These are phyloP conservation scores for Pyxicephalus adspersus DNA, from an alignment of 2,113 vertebrate species.

Conservation along the genomic window DNA sequence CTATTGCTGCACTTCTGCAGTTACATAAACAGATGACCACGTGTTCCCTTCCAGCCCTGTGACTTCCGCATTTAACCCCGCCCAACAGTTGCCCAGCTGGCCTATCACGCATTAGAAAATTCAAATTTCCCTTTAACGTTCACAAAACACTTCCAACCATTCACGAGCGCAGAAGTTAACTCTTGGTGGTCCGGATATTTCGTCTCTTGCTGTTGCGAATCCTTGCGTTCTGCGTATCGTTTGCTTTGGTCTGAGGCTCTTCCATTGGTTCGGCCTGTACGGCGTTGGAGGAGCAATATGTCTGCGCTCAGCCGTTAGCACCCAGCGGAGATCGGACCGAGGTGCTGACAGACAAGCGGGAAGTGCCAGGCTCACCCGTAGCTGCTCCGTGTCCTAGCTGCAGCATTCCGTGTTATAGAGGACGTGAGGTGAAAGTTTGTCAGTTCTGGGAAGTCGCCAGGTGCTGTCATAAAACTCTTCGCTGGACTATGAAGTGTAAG, in stretches of 20 bases:
- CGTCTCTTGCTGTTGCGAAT: not conserved
- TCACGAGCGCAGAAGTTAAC: too few species aligned
- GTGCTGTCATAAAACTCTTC: not conserved
- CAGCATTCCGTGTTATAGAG: not conserved
- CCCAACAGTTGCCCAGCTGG: too few species aligned
- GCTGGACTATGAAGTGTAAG: not conserved
- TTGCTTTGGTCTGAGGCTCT: not conserved
- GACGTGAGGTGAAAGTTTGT: not conserved
- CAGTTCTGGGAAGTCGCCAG: not conserved
- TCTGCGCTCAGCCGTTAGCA: not conserved
- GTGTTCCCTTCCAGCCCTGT: too few species aligned
- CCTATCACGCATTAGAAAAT: too few species aligned
- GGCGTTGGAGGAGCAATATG: slow-evolving; percentile 13
- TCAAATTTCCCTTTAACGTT: too few species aligned
- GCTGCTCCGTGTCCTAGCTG: not conserved
- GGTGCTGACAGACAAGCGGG: not conserved
- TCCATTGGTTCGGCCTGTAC: not conserved
- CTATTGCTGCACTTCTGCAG: too few species aligned
- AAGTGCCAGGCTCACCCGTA: not conserved
- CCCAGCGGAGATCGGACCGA: not conserved
- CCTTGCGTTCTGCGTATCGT: not conserved
- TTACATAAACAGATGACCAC: too few species aligned
- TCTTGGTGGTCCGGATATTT: too few species aligned
- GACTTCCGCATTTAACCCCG: too few species aligned
- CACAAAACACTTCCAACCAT: too few species aligned